Base-by-base conservation (phyloP, 2,113 vertebrate genomes). In the Syrmaticus mikado region DNA sequence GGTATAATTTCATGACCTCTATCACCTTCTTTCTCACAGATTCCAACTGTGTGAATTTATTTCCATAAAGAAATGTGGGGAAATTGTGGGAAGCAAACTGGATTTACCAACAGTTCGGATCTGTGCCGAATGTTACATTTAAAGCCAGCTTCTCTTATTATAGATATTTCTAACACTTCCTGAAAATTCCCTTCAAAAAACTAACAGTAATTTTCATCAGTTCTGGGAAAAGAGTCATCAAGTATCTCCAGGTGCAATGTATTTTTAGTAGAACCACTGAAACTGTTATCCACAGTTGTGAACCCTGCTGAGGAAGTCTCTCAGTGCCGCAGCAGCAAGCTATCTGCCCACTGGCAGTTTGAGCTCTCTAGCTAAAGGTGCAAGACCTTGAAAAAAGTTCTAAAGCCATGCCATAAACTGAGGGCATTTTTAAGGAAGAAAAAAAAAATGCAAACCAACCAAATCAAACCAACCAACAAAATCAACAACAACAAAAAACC, bases 141-240 rank as follows among this genome's bases (percentile, higher is more conserved):
- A 84, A 80, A 95, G 62, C 74, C 65, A 61, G 20, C 72, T 91
- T 34, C 84, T 94, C 91, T 94, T 89, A 67, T 89, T 95, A 91
- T 74, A 95, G 88, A 85, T 85, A 85, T 13, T 12, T 92, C 96
- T 96, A 96, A 96, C 92, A 94, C 90, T 95, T 88, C 70, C 93
- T 92, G 89, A 94, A 97, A 90, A 95, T 92, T 94, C 78, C 90
- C 85, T 95, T 95, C 87, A 89, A 89, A 95, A 85, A 96, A 94
- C 82, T 91, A 96, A 87, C 92, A 94, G 94, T 89, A 75, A 96
- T 96, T 96, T 96, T 96, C 85, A 88, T 93, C 96, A 95, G 92
- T 70, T 96, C 85, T 14, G 17, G 91, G 64, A 93, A 92, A 82
- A 94, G 94, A 95, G 81, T 93, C 92, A 96, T 96, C 93, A 89